Evolutionary conservation across 2,888 invertebrate species (phyloP).

Genomic region (Eledona agricola): DNA sequence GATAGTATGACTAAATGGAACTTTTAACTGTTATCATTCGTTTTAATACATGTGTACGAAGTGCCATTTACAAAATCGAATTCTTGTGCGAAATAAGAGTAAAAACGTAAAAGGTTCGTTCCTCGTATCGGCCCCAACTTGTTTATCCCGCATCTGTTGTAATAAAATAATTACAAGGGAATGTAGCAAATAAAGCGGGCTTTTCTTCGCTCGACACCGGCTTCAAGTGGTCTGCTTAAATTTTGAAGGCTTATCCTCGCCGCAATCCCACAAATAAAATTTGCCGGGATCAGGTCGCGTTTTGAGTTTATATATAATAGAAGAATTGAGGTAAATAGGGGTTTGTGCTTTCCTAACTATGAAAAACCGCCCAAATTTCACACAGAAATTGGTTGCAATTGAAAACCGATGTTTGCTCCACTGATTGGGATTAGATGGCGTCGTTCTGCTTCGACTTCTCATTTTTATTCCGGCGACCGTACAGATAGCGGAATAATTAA

Average conservation of each 20-base stretch:
- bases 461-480: slow-evolving; percentile 12
- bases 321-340: slow-evolving; percentile 25
- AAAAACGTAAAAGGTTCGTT: slow-evolving; percentile 28
- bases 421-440: slow-evolving; percentile 2
- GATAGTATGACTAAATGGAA: slow-evolving; percentile 25
- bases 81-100: slow-evolving; percentile 22
- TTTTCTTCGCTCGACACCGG: slow-evolving; percentile 16
- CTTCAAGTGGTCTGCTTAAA: slow-evolving; percentile 19
- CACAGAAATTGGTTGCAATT: background rate
- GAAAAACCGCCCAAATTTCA: slow-evolving; percentile 12
- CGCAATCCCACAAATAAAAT: slow-evolving; percentile 19
- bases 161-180: slow-evolving; percentile 15
- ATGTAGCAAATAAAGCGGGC: slow-evolving; percentile 2
- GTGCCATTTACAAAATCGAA: slow-evolving; percentile 29
- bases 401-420: background rate
- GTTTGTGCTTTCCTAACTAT: slow-evolving; percentile 22
- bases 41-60: slow-evolving; percentile 27
- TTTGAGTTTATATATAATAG: slow-evolving; percentile 28
- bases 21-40: slow-evolving; percentile 26
- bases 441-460: background rate
- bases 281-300: slow-evolving; percentile 16
- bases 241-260: slow-evolving; percentile 19
- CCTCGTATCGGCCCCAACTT: slow-evolving; percentile 11
- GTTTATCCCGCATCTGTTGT: slow-evolving; percentile 10
- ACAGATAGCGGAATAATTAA: slow-evolving; percentile 49